These are phyloP conservation scores for Scolanthus callimorphus DNA, from an alignment of 92 coral and sea anemone genomes.

Conservation along the genomic window DNA sequence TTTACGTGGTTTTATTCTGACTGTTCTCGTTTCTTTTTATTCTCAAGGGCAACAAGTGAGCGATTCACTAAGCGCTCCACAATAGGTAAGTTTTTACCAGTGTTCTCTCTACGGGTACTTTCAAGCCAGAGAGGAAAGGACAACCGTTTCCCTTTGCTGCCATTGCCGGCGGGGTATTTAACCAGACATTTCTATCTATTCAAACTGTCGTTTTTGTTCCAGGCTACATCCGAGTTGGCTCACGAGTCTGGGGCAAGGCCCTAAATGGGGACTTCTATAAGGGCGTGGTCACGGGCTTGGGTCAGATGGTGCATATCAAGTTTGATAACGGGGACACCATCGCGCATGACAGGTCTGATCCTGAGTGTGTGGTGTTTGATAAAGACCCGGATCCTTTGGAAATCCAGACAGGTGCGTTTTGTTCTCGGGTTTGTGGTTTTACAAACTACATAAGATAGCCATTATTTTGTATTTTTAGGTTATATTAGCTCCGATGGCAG, in stretches of 20 bases:
- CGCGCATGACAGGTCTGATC: constrained; percentile 87
- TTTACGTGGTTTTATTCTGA: not conserved
- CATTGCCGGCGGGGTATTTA: too few species aligned
- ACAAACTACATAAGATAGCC: too few species aligned
- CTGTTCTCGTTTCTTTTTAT: not conserved
- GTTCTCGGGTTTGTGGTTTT: too few species aligned
- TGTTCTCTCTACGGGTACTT: too few species aligned
- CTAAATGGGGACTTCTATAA: constrained; percentile 96
- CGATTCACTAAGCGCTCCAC: constrained; percentile 91
- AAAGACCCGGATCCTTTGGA: constrained; percentile 84
- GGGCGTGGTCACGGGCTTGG: constrained; percentile 91
- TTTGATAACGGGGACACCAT: constrained; percentile 97
- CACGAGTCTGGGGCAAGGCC: constrained; percentile 98
- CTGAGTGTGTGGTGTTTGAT: constrained; percentile 94
- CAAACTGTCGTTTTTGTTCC: not conserved
- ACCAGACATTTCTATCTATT: not conserved
- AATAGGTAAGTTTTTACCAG: constrained; percentile 83
- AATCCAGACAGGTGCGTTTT: constrained; percentile 76
- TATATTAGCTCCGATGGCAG: too few species aligned
- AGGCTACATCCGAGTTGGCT: constrained; percentile 99
- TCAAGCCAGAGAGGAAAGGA: too few species aligned
- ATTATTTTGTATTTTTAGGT: not conserved
- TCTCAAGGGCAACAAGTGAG: constrained; percentile 77
- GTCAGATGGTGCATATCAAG: constrained; percentile 95
- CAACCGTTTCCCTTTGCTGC: too few species aligned